phyloP scores from a whole-genome alignment of 2,113 vertebrate genomes.

The Theristicus caerulescens region DNA sequence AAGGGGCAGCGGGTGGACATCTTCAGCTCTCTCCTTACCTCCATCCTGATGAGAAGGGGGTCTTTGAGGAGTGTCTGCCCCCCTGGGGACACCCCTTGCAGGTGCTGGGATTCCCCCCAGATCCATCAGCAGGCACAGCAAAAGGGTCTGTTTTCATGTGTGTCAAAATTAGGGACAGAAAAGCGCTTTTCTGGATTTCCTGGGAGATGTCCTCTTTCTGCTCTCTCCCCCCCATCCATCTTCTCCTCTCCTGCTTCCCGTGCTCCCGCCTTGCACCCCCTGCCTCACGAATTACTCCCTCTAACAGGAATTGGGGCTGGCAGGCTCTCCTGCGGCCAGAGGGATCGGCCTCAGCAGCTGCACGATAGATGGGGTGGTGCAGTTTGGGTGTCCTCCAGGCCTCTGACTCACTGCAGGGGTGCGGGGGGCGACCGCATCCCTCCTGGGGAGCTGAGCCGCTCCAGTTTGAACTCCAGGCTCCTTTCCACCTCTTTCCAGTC shows the following conservation, averaged over 20 bases:
- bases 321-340: neutral
- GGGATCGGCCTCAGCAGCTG: neutral
- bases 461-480: neutral
- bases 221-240: fast-evolving
- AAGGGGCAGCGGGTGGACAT: neutral
- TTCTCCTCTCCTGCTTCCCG: neutral
- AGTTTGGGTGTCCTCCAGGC: neutral
- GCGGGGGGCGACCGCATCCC: fast-evolving
- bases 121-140: neutral
- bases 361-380: fast-evolving
- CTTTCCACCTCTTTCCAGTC: neutral
- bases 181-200: neutral
- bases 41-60: fast-evolving
- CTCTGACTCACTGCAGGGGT: neutral
- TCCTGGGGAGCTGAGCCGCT: neutral
- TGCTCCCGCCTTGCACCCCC: fast-evolving
- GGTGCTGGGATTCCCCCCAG: neutral
- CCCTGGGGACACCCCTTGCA: neutral
- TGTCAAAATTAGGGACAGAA: neutral
- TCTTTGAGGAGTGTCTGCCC: neutral
- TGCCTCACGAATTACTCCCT: fast-evolving
- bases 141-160: neutral
- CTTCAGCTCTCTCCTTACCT: neutral
- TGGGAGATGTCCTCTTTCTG: neutral
- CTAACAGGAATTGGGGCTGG: neutral